phyloP scores from a whole-genome alignment of 2,888 invertebrate species.

The Electrophaes corylata region DNA sequence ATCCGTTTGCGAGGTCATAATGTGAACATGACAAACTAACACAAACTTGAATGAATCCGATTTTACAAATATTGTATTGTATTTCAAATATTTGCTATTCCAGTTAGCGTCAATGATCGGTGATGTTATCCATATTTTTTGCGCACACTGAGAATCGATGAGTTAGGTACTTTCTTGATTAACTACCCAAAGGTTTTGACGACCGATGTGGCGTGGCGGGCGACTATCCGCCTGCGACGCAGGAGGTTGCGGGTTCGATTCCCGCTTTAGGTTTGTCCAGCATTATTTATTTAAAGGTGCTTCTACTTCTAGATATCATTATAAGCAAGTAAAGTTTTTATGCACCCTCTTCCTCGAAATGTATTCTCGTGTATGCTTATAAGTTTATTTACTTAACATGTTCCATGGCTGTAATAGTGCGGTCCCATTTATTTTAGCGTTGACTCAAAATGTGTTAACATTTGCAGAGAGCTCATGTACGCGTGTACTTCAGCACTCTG shows the following conservation, averaged over 20 bases:
- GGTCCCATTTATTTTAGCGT: constrained; percentile 42
- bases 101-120: too few relatives aligned
- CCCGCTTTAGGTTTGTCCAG: too few relatives aligned
- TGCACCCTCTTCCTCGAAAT: background rate
- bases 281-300: too few relatives aligned
- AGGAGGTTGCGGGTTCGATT: too few relatives aligned
- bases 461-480: constrained; percentile 44
- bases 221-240: too few relatives aligned
- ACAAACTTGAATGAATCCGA: background rate
- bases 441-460: constrained; percentile 49
- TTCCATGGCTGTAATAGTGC: constrained; percentile 40
- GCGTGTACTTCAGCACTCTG: constrained; percentile 45
- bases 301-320: background rate
- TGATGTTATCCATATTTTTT: too few relatives aligned
- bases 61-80: background rate
- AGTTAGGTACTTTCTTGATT: too few relatives aligned
- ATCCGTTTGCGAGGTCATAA: constrained; percentile 53
- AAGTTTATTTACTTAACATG: constrained; percentile 18
- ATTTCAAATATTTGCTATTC: background rate
- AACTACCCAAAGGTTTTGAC: too few relatives aligned
- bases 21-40: constrained; percentile 56
- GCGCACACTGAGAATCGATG: too few relatives aligned
- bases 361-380: background rate
- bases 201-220: too few relatives aligned
- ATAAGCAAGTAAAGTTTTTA: background rate